Conservation (phyloP, 2,888 invertebrate genomes). For the Nemotelus nigrinus region DNA sequence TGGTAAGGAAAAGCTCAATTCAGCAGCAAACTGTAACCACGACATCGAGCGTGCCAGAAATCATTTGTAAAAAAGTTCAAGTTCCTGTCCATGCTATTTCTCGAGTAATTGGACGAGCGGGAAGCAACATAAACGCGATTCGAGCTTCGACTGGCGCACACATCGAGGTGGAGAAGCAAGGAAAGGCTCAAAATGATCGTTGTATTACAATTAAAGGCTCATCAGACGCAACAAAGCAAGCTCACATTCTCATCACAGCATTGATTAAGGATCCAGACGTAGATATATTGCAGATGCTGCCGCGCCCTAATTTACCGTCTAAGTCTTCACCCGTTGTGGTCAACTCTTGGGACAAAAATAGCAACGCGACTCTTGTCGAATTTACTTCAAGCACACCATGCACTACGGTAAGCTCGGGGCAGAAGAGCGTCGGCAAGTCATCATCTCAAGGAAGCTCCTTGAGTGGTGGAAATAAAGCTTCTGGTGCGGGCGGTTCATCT, state of each 20-base stretch:
- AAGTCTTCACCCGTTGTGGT: constrained; percentile 57
- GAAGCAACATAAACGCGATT: constrained; percentile 98
- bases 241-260: constrained; percentile 88
- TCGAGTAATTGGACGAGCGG: constrained; percentile 95
- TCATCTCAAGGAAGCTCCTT: neutral
- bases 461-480: constrained; percentile 40
- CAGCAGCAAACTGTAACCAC: constrained; percentile 58
- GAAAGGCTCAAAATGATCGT: constrained; percentile 91
- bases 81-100: constrained; percentile 96
- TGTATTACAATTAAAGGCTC: constrained; percentile 96
- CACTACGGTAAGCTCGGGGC: constrained; percentile 12
- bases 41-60: constrained; percentile 58
- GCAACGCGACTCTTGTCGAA: constrained; percentile 19
- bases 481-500: constrained; percentile 54
- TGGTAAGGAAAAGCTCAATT: constrained; percentile 84
- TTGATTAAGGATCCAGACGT: constrained; percentile 96
- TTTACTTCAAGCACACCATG: constrained; percentile 25
- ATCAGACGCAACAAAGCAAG: constrained; percentile 91
- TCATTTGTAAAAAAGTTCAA: constrained; percentile 87
- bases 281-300: constrained; percentile 84
- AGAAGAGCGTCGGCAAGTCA: constrained; percentile 12
- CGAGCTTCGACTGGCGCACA: constrained; percentile 96
- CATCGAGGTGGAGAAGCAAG: constrained; percentile 98
- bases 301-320: constrained; percentile 67
- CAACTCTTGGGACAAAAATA: constrained; percentile 64